Conservation (phyloP, 1,140 invertebrate genomes). For the Charaxes varanes region DNA sequence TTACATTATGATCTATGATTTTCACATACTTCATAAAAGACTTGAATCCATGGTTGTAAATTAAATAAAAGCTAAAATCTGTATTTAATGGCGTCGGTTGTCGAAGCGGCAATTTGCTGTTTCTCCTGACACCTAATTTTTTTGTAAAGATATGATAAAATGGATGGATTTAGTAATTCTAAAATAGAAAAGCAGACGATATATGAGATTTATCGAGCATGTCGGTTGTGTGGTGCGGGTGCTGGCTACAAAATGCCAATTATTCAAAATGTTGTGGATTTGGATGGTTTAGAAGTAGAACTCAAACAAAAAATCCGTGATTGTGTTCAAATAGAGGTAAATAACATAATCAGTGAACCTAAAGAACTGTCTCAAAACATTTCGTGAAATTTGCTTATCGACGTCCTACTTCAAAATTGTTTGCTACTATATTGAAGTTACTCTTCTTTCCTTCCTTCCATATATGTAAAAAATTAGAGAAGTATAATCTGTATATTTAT, state of each 20-base stretch:
- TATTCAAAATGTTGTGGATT: constrained; percentile 51
- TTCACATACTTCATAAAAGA: no score
- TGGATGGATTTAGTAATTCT: constrained; percentile 49
- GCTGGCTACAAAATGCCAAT: constrained; percentile 73
- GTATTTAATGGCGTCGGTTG: no score
- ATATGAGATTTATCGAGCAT: constrained; percentile 66
- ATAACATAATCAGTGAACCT: not conserved
- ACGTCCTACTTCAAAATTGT: no score
- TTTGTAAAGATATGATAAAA: constrained; percentile 27
- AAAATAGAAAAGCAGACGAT: constrained; percentile 48
- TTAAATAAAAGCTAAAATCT: no score
- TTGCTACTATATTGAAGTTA: no score
- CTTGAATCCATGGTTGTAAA: no score
- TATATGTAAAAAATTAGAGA: no score
- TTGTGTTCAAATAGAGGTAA: constrained; percentile 67
- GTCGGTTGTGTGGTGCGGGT: constrained; percentile 64
- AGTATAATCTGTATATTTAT: no score
- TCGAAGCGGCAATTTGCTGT: constrained; percentile 21
- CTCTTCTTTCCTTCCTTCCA: no score
- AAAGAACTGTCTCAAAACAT: no score
- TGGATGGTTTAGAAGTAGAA: constrained; percentile 43
- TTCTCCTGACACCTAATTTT: not conserved
- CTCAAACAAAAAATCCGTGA: constrained; percentile 62
- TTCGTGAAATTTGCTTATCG: no score
- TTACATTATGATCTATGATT: no score